Evolutionary conservation across 2,797 vertebrate genomes (phyloP).

Genomic region (Gymnoscopelus microlampas): DNA sequence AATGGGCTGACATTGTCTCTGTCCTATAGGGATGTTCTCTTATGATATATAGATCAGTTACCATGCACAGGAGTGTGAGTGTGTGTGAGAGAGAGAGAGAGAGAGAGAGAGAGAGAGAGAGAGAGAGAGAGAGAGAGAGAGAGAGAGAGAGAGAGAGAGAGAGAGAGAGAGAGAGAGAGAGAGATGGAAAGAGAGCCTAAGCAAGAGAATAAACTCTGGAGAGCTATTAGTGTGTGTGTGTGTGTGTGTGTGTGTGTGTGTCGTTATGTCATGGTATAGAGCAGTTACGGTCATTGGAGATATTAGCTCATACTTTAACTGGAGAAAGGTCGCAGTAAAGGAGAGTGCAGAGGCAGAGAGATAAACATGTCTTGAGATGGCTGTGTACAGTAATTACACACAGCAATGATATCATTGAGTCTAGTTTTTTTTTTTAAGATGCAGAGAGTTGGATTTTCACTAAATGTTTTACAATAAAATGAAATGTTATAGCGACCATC

Average conservation of each 20-base stretch:
- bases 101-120: background rate
- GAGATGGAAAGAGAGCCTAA: too few species aligned
- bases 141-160: background rate
- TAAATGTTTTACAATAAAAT: slow-evolving; percentile 39
- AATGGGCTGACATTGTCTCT: slow-evolving; percentile 27
- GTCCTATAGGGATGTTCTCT: slow-evolving; percentile 36
- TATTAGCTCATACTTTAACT: slow-evolving; percentile 11
- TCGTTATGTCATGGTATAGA: slow-evolving; percentile 10
- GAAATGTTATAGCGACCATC: slow-evolving; percentile 51
- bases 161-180: background rate
- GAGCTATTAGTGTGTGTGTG: background rate
- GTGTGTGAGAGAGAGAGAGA: background rate
- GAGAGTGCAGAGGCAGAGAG: slow-evolving; percentile 21
- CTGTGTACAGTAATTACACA: slow-evolving; percentile 12
- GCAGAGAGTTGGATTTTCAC: slow-evolving; percentile 40
- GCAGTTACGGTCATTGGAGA: slow-evolving; percentile 33
- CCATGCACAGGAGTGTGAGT: slow-evolving; percentile 24
- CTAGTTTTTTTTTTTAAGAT: slow-evolving; percentile 23
- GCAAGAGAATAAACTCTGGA: too few species aligned
- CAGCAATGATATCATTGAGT: slow-evolving; percentile 40
- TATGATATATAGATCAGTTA: slow-evolving; percentile 46
- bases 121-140: background rate
- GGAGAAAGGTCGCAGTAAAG: slow-evolving; percentile 33
- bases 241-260: background rate
- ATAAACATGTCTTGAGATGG: slow-evolving; percentile 9